phyloP scores from a whole-genome alignment of 1,140 invertebrate genomes.

The Harpegnathos saltator region DNA sequence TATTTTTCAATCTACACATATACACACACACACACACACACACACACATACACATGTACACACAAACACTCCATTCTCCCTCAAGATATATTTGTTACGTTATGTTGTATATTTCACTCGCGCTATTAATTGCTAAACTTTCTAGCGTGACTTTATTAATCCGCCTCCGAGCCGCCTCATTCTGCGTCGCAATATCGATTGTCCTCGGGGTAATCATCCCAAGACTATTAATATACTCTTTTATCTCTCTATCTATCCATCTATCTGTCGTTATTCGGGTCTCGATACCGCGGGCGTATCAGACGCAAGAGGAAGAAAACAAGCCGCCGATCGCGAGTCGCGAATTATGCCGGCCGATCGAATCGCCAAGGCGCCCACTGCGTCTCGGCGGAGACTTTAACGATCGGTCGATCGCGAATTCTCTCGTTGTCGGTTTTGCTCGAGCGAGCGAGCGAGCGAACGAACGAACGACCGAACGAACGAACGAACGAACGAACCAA shows the following conservation, averaged over 20 bases:
- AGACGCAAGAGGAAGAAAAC: conserved; percentile 54
- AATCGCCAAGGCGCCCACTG: conserved; percentile 63
- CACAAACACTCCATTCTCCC: neutral
- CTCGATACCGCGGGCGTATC: conserved; percentile 42
- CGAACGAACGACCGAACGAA: conserved; percentile 17
- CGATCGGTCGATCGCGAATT: conserved; percentile 75
- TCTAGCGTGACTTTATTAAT: neutral
- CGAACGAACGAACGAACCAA: too few species aligned
- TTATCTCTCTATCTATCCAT: conserved; percentile 42
- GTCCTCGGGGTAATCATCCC: conserved; percentile 23
- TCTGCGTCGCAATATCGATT: conserved; percentile 42
- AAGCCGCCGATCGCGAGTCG: conserved; percentile 59
- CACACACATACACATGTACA: too few species aligned
- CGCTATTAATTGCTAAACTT: conserved; percentile 29
- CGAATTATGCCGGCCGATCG: conserved; percentile 70
- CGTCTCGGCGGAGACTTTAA: conserved; percentile 74
- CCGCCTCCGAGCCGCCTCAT: conserved; percentile 25
- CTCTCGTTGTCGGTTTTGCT: conserved; percentile 66
- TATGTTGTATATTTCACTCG: neutral
- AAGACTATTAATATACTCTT: conserved; percentile 48
- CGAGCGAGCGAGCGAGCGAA: conserved; percentile 47
- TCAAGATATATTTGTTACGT: neutral
- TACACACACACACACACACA: too few species aligned
- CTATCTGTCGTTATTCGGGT: conserved; percentile 51
- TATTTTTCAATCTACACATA: too few species aligned